Percentiles rank a stretch among this genome's conserved stretches.
Evolutionary conservation across 1,140 invertebrate genomes (phyloP).

Genomic region (Mylabris phalerata): DNA sequence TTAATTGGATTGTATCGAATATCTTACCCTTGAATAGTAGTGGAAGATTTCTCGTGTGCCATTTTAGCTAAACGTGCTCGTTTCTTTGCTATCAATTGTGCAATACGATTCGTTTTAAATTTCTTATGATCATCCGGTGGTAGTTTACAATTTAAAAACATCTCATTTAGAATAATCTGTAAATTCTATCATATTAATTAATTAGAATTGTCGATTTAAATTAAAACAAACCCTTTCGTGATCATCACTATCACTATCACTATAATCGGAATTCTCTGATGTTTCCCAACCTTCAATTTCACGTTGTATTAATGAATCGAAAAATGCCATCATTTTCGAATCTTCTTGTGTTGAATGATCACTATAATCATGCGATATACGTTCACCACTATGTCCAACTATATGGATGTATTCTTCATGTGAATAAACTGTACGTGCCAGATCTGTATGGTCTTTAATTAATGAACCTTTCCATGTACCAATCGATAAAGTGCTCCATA

Average conservation of each 20-base stretch:
- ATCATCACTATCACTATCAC: conserved; percentile 46
- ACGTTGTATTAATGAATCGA: conserved; percentile 85
- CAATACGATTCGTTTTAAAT: conserved; percentile 35
- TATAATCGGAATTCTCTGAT: conserved; percentile 36
- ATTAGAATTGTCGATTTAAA: background rate
- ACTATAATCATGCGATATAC: conserved; percentile 72
- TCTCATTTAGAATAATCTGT: conserved; percentile 9
- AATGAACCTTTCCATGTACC: conserved; percentile 52
- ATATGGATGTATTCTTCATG: conserved; percentile 82
- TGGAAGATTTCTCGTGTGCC: conserved; percentile 37
- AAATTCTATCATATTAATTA: conserved; percentile 3
- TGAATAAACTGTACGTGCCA: conserved; percentile 69
- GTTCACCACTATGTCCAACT: conserved; percentile 69
- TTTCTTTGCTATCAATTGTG: conserved; percentile 38
- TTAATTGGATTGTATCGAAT: background rate
- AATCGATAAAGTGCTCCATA: conserved; percentile 71
- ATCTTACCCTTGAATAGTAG: conserved; percentile 30
- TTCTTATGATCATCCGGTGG: conserved; percentile 26
- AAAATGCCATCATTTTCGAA: conserved; percentile 93
- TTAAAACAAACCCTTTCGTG: conserved; percentile 10
- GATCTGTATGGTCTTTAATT: conserved; percentile 50
- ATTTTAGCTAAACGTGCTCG: conserved; percentile 34
- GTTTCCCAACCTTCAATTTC: conserved; percentile 71
- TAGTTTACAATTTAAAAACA: conserved; percentile 23
- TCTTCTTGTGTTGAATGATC: conserved; percentile 83